These are phyloP conservation scores for Colius striatus DNA, from an alignment of 2,113 vertebrate species.

Conservation along the genomic window DNA sequence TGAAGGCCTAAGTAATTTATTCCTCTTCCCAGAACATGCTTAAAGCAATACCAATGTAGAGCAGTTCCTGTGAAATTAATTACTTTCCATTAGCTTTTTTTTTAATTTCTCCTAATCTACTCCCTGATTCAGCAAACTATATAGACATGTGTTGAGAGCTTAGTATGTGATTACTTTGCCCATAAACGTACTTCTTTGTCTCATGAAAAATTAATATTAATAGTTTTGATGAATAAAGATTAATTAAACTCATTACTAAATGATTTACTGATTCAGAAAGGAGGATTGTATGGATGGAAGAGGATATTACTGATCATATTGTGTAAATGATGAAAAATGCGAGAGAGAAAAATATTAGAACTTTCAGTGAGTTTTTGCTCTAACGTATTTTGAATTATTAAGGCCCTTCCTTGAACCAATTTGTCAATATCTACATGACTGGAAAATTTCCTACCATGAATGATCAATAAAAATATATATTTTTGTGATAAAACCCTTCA, in stretches of 20 bases:
- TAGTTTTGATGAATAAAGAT: not conserved
- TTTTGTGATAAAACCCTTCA: not conserved
- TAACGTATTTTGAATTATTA: not conserved
- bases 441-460: not conserved
- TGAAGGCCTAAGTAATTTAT: not conserved
- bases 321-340: not conserved
- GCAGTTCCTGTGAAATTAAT: not conserved
- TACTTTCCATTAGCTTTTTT: not conserved
- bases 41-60: not conserved
- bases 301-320: not conserved
- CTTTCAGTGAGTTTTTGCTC: not conserved
- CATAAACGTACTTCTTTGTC: not conserved
- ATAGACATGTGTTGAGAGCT: not conserved
- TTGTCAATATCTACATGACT: not conserved
- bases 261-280: not conserved
- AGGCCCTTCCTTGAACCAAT: not conserved
- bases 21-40: not conserved
- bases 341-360: not conserved
- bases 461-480: rapidly evolving
- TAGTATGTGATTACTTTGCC: not conserved
- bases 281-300: not conserved
- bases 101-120: not conserved
- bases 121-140: not conserved
- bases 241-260: not conserved
- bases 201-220: not conserved